Evolutionary conservation across 2,888 invertebrate species (phyloP).

Genomic region (Torymus auratus): DNA sequence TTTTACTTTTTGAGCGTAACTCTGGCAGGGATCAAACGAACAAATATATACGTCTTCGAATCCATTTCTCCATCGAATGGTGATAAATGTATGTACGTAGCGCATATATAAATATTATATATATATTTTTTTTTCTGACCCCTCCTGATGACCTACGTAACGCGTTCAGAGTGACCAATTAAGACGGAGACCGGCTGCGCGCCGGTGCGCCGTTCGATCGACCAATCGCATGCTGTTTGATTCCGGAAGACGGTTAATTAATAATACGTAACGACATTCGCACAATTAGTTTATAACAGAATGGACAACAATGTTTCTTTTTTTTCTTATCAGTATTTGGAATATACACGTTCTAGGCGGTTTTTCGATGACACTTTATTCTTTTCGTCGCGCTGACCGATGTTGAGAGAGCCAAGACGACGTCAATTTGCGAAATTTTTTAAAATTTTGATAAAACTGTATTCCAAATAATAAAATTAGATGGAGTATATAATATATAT

Average conservation of each 20-base stretch:
- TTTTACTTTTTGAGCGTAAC: too few relatives aligned
- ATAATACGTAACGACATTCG: background rate
- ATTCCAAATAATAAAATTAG: background rate
- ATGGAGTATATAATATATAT: slow-evolving; percentile 13
- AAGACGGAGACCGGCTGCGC: too few relatives aligned
- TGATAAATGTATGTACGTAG: background rate
- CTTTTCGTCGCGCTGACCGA: background rate
- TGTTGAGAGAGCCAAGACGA: too few relatives aligned
- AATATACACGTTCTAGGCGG: background rate
- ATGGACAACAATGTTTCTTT: background rate
- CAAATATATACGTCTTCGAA: background rate
- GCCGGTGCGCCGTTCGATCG: background rate
- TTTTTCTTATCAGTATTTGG: slow-evolving; percentile 18
- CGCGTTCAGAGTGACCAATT: too few relatives aligned
- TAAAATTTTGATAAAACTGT: too few relatives aligned
- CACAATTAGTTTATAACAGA: slow-evolving; percentile 15
- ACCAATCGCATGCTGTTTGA: background rate
- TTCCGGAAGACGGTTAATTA: too few relatives aligned
- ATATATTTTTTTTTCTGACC: too few relatives aligned
- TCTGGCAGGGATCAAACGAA: too few relatives aligned
- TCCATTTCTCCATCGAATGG: background rate
- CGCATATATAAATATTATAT: background rate
- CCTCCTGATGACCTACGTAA: too few relatives aligned
- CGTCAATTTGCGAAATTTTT: too few relatives aligned
- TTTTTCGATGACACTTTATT: background rate